phyloP scores from a whole-genome alignment of 1,140 invertebrate genomes.

The Macrotrachela quadricornifera region DNA sequence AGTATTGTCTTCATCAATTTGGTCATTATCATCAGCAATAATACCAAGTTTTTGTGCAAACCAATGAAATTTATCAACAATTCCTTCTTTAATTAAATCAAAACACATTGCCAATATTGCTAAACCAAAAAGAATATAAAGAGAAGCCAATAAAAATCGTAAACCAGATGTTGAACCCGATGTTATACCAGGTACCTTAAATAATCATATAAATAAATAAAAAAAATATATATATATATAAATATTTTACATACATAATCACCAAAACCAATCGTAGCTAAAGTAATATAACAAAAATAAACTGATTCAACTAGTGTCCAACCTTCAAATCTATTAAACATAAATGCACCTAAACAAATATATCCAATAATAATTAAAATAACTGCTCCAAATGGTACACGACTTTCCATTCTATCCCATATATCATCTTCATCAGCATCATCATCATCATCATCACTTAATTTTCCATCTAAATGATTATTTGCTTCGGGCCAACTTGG shows the following conservation, averaged over 20 bases:
- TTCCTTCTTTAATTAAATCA: not conserved
- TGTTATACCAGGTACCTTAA: too few species aligned
- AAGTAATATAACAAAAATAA: conserved; percentile 76
- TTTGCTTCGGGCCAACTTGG: not conserved
- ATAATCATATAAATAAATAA: too few species aligned
- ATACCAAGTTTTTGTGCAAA: conserved; percentile 36
- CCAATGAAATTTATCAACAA: conserved; percentile 42
- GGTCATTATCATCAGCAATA: conserved; percentile 18
- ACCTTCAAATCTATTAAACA: conserved; percentile 57
- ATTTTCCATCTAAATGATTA: conserved; percentile 14
- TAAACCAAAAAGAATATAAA: not conserved
- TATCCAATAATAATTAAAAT: conserved; percentile 67
- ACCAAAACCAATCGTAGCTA: conserved; percentile 61
- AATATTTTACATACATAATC: conserved; percentile 83
- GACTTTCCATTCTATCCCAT: conserved; percentile 17
- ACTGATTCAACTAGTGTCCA: conserved; percentile 76
- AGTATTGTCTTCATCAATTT: too few species aligned
- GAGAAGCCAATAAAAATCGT: not conserved
- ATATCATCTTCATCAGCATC: conserved; percentile 20
- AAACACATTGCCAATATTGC: not conserved
- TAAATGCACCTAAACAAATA: conserved; percentile 63
- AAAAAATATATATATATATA: conserved; percentile 14
- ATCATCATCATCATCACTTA: conserved; percentile 18
- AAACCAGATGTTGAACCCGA: not conserved
- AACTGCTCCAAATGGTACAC: conserved; percentile 58